phyloP scores from a whole-genome alignment of 2,113 vertebrate genomes.

The Lepidothrix coronata region DNA sequence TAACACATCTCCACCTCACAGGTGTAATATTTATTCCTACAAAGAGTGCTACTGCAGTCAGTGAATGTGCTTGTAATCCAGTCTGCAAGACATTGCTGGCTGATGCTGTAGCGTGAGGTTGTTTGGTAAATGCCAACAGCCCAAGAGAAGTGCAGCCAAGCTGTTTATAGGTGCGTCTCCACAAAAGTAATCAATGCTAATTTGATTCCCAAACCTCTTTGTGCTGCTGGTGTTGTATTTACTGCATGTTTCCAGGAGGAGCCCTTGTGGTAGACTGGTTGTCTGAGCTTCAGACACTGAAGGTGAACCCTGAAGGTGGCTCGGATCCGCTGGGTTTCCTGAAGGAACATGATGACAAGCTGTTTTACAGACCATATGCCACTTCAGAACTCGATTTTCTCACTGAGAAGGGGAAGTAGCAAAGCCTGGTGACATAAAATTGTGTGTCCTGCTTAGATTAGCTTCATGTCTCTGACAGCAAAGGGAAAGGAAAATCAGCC shows the following conservation, averaged over 20 bases:
- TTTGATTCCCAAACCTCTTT: neutral
- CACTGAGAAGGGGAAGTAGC: neutral
- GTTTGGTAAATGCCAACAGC: neutral
- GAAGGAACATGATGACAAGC: neutral
- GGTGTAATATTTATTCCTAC: neutral
- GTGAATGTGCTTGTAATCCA: neutral
- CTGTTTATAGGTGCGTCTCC: neutral
- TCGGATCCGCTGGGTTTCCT: neutral
- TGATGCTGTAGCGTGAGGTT: rapidly evolving
- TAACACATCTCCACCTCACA: neutral
- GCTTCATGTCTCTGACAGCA: neutral
- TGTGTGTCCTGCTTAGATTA: neutral
- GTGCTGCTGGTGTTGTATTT: neutral
- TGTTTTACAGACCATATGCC: neutral
- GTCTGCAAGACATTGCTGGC: rapidly evolving
- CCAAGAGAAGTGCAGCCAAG: neutral
- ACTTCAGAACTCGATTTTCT: neutral
- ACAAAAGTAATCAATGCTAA: neutral
- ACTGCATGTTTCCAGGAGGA: rapidly evolving
- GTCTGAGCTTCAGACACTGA: neutral
- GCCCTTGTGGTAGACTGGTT: rapidly evolving
- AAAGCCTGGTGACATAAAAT: neutral
- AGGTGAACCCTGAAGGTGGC: neutral
- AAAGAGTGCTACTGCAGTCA: neutral
- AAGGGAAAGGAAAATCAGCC: neutral